These are phyloP conservation scores for Onychostoma macrolepis DNA, from an alignment of 2,113 vertebrate genomes.

Conservation along the genomic window DNA sequence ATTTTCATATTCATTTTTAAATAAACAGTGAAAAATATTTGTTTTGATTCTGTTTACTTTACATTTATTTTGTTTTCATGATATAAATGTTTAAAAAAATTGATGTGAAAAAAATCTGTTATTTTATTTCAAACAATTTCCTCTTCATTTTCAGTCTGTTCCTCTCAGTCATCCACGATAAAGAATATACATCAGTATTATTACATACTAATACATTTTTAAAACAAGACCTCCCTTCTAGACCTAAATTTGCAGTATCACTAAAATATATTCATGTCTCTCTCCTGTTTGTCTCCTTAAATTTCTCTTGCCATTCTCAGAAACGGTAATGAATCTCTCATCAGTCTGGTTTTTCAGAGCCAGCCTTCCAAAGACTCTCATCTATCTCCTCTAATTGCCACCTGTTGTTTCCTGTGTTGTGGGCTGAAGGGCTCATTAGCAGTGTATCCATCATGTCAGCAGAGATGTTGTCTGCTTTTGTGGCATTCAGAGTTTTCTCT, in stretches of 20 bases:
- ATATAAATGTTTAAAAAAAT: not conserved
- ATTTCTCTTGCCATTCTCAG: not conserved
- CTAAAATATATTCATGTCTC: not conserved
- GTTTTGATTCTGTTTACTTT: not conserved
- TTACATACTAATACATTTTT: not conserved
- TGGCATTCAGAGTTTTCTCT: not conserved
- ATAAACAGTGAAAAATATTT: not conserved
- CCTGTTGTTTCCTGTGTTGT: not conserved
- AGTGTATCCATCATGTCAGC: conserved; percentile 26
- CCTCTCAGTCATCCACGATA: not conserved
- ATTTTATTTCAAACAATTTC: not conserved
- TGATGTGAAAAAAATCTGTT: not conserved
- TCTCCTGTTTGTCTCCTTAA: not conserved
- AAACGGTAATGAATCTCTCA: not conserved
- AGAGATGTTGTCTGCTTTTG: conserved; percentile 14
- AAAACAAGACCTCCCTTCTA: not conserved
- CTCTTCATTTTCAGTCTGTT: not conserved
- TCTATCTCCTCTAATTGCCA: conserved; percentile 7
- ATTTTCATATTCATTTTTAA: not conserved
- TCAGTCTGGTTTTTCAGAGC: not conserved
- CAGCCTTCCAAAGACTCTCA: not conserved
- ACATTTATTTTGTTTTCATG: not conserved
- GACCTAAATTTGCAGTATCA: not conserved
- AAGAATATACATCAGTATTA: not conserved
- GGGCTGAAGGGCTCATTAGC: conserved; percentile 27